Percentiles rank a stretch among this genome's conserved stretches.
phyloP scores from a whole-genome alignment of 2,113 vertebrate genomes.

The Lanius collurio region DNA sequence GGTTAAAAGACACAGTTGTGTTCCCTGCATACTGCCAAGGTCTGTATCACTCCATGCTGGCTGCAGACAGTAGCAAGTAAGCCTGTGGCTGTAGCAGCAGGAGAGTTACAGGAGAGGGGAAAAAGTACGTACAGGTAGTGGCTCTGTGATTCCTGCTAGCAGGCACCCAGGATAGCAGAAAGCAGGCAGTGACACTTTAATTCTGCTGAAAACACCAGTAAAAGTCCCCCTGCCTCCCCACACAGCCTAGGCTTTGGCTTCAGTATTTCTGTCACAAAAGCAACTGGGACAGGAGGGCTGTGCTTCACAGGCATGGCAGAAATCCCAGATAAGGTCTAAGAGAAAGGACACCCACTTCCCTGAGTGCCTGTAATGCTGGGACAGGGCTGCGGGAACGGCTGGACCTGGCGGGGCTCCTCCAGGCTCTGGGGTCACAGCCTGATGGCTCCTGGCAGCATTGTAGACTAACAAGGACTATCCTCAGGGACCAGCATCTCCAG shows the following conservation, averaged over 20 bases:
- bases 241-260: neutral
- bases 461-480: neutral
- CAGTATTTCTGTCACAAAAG: neutral
- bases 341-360: neutral
- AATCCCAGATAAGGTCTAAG: neutral
- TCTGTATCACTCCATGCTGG: neutral
- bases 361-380: accelerated
- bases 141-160: neutral
- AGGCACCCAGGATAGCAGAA: neutral
- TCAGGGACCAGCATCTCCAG: neutral
- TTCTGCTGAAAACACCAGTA: neutral
- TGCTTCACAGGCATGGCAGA: neutral
- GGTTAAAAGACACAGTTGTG: neutral
- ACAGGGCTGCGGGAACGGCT: neutral
- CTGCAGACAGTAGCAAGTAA: neutral
- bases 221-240: neutral
- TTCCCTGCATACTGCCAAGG: neutral
- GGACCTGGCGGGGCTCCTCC: neutral
- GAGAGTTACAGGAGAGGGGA: neutral
- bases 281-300: neutral
- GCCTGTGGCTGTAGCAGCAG: neutral
- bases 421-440: neutral
- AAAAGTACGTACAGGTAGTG: accelerated
- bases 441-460: accelerated
- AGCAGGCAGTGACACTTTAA: neutral